Evolutionary conservation across 1,140 invertebrate species (phyloP).

Genomic region (Anastrepha ludens): DNA sequence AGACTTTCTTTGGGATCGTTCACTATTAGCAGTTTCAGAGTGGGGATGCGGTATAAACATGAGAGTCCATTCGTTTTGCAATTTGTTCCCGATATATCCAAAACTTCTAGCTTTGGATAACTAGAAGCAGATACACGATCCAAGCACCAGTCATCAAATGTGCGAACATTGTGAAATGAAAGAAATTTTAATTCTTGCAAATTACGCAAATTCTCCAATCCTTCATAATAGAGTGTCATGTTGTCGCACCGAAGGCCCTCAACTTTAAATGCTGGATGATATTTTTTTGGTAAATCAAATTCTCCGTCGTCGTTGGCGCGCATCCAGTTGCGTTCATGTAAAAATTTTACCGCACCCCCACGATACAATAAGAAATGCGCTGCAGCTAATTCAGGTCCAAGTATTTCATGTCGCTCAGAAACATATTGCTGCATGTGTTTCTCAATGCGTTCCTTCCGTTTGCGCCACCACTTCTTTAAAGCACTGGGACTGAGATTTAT

Average conservation of each 20-base stretch:
- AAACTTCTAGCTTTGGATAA: slow-evolving; percentile 78
- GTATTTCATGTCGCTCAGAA: slow-evolving; percentile 74
- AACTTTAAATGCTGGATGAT: slow-evolving; percentile 76
- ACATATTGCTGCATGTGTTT: slow-evolving; percentile 74
- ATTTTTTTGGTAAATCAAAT: slow-evolving; percentile 77
- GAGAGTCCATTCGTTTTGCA: slow-evolving; percentile 81
- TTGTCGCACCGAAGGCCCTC: slow-evolving; percentile 82
- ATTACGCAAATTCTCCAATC: slow-evolving; percentile 80
- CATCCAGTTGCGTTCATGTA: slow-evolving; percentile 77
- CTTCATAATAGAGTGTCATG: slow-evolving; percentile 81
- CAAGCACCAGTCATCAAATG: slow-evolving; percentile 86
- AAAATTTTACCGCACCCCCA: slow-evolving; percentile 80
- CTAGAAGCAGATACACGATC: slow-evolving; percentile 80
- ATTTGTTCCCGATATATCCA: slow-evolving; percentile 83
- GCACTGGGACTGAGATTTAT: slow-evolving; percentile 73
- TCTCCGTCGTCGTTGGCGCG: slow-evolving; percentile 75
- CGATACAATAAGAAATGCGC: slow-evolving; percentile 83
- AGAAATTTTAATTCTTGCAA: slow-evolving; percentile 80
- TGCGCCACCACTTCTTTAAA: slow-evolving; percentile 74
- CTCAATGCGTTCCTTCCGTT: slow-evolving; percentile 68
- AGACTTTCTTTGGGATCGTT: slow-evolving; percentile 75
- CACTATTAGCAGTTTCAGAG: slow-evolving; percentile 77
- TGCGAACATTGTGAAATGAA: slow-evolving; percentile 78
- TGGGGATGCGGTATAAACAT: slow-evolving; percentile 78
- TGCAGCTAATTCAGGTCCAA: slow-evolving; percentile 83